Evolutionary conservation across 2,888 invertebrate species (phyloP), one percentile per base, ranked within the genome.

Genomic region (Agrilus cyanescens): DNA sequence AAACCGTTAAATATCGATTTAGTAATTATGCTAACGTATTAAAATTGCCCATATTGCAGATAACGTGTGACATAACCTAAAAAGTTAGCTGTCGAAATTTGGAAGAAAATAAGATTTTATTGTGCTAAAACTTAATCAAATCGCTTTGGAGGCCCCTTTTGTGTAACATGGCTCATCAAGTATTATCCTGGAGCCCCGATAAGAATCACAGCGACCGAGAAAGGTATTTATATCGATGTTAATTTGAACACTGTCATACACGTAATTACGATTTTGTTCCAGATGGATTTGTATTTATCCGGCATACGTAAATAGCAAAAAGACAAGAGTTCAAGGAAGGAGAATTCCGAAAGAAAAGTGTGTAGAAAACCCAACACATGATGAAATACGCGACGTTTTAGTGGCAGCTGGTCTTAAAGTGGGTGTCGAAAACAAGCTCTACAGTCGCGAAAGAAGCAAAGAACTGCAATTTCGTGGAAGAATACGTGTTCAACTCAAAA

Each of bases 211-310:
- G 80, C 55, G 90, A 91, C 53, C 69, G 76, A 52, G 84, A 84
- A 71, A 76, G 84, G 85, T 82, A 62, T 50, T 16, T 42, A 49
- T 42, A 36, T 38, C 32, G n/a, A n/a, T 4, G 25, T 10, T 8
- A 10, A 10, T 25, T 25, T 25, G 8, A 25, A 25, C 25, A 25
- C 2, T 10, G 10, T 25, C 25, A 2, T 25, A 18, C 16, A 25
- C 8, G 10, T 38, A 41, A 46, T 25, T 31, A 37, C 44, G 46
- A 42, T 36, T 32, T 53, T 50, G 53, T 64, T 63, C 46, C 69
- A 86, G 87, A 61, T 98, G 97, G 97, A 75, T 96, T 44, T 94
- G 94, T 61, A 82, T 98, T 47, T 98, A 98, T 66, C 98, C 98
- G 43, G 85, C 91, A 0, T 98, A 97, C 57, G 73, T 98, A 38